Base-by-base conservation (phyloP, 2,888 invertebrate genomes). In the Melinaea menophilus region DNA sequence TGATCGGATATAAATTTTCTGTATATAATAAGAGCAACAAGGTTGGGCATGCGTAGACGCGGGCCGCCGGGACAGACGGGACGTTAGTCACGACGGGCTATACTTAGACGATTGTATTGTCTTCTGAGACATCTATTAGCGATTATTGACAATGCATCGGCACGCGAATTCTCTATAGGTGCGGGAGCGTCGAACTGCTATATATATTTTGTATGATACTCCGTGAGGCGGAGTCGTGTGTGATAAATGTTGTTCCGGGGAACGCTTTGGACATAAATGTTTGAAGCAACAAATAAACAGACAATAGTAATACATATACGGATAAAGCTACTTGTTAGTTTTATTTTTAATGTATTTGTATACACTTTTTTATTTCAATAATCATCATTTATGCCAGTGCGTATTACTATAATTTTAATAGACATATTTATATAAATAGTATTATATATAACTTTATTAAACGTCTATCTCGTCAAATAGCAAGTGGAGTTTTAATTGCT, bases 61-160 rank as follows among this genome's bases (percentile, higher is more conserved):
- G 77, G 76, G 75, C 72, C 73, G 75, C 71, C 73, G 79, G 72
- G 73, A 71, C 75, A 74, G 87, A 82, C 86, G 82, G 80, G 76
- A 75, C 86, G 88, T 90, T 90, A 89, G 84, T 90, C 90, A 89
- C 88, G 68, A 71, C 73, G 79, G 69, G 75, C 88, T 90, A 90
- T 84, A 87, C 86, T 87, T 90, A 90, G 90, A 78, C 86, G 77
- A 84, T 85, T 86, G 90, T 88, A 90, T 90, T 90, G 90, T 90
- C 88, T 88, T 90, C 90, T 90, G 85, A 89, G 88, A 90, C 89
- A 87, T 90, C 90, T 90, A 90, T 90, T 90, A 90, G 86, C 84
- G 86, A 90, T 90, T 90, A 90, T 90, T 90, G 90, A 90, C 90
- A 89, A 86, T 88, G 87, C 86, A 90, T 89, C 88, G 89, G 90